A percentile compares a stretch with the other conserved stretches of the same genome.
Evolutionary conservation across 2,888 invertebrate genomes (phyloP).

Genomic region (Aleiodes leptofemur): DNA sequence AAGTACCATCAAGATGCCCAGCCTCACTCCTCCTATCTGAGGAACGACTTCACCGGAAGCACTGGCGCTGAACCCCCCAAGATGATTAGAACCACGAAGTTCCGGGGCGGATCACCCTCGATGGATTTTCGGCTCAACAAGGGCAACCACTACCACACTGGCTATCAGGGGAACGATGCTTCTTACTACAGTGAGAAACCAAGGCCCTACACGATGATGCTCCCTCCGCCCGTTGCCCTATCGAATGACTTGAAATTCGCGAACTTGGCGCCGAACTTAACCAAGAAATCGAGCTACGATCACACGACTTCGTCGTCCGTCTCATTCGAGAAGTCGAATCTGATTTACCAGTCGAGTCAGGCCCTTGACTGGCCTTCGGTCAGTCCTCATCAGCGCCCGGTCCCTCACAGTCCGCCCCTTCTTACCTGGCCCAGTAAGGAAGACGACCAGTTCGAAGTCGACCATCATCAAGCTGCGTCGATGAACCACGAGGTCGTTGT

Average conservation of each 20-base stretch:
- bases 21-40: constrained; percentile 63
- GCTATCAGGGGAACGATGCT: constrained; percentile 61
- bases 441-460: constrained; percentile 56
- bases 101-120: constrained; percentile 55
- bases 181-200: constrained; percentile 67
- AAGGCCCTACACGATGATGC: constrained; percentile 81
- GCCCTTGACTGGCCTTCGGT: constrained; percentile 62
- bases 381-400: neutral
- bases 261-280: constrained; percentile 57
- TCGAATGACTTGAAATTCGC: constrained; percentile 40
- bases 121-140: constrained; percentile 57
- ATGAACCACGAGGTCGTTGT: constrained; percentile 65
- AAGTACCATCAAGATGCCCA: constrained; percentile 70
- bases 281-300: constrained; percentile 22
- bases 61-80: constrained; percentile 68
- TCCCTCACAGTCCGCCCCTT: constrained; percentile 13
- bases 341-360: constrained; percentile 79
- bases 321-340: constrained; percentile 80
- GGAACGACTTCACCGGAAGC: constrained; percentile 64
- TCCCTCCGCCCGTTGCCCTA: constrained; percentile 79
- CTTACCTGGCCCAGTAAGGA: constrained; percentile 54
- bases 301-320: constrained; percentile 68
- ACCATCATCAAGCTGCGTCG: constrained; percentile 61
- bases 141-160: constrained; percentile 59
- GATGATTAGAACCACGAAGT: constrained; percentile 73